Evolutionary conservation across 1,140 invertebrate genomes (phyloP).

Genomic region (Drosophila bipectinata): DNA sequence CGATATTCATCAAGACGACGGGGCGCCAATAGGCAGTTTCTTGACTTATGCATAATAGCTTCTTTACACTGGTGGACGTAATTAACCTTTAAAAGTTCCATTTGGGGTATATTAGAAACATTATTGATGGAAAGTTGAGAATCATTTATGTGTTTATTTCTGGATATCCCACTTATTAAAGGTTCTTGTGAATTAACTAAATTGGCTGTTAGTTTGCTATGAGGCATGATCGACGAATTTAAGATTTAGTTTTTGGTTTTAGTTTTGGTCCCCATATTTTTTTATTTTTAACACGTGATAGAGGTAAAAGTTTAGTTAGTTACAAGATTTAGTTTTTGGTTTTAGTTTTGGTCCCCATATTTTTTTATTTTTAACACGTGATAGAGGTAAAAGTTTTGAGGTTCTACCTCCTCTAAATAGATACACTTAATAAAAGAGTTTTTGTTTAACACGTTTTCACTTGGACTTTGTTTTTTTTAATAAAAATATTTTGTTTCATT

Average conservation of each 20-base stretch:
- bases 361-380: no score
- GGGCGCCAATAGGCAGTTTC: constrained; percentile 19
- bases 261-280: no score
- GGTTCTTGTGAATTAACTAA: constrained; percentile 16
- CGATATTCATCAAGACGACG: constrained; percentile 48
- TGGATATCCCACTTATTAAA: constrained; percentile 33
- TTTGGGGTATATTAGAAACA: constrained; percentile 63
- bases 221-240: constrained; percentile 51
- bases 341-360: no score
- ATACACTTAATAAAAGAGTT: no score
- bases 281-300: no score
- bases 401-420: no score
- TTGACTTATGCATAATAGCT: constrained; percentile 66
- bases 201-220: constrained; percentile 41
- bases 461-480: no score
- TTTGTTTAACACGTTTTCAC: no score
- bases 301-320: no score
- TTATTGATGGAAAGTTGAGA: constrained; percentile 47
- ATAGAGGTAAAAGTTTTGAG: no score
- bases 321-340: background rate
- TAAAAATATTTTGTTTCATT: no score
- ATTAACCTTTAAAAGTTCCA: constrained; percentile 77
- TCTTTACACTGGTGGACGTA: constrained; percentile 79
- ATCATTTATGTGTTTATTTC: constrained; percentile 63
- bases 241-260: background rate